phyloP scores from a whole-genome alignment of 2,888 invertebrate genomes.

The Ectobius pallidus region DNA sequence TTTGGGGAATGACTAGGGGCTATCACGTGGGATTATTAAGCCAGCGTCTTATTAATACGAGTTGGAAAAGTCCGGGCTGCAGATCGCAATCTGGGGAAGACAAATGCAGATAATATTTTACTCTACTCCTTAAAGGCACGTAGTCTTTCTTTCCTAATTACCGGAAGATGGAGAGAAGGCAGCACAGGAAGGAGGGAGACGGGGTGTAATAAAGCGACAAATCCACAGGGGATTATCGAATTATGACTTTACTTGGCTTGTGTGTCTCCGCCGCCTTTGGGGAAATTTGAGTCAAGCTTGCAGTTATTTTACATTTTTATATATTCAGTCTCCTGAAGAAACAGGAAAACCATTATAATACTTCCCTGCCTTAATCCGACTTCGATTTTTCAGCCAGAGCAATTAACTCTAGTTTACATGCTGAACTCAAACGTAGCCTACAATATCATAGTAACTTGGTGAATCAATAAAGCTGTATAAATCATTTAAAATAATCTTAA shows the following conservation, averaged over 20 bases:
- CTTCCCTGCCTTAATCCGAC: too few relatives aligned
- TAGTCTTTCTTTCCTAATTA: conserved; percentile 41
- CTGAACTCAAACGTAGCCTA: too few relatives aligned
- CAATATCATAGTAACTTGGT: too few relatives aligned
- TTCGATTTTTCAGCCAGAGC: too few relatives aligned
- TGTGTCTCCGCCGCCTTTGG: background rate
- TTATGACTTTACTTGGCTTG: conserved; percentile 26
- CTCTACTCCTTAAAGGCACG: conserved; percentile 37
- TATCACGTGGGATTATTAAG: conserved; percentile 38
- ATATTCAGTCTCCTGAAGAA: background rate
- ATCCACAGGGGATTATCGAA: conserved; percentile 36
- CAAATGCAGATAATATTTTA: conserved; percentile 42
- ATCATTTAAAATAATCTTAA: too few relatives aligned
- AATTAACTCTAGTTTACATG: too few relatives aligned
- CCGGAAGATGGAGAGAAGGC: conserved; percentile 35
- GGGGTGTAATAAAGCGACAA: conserved; percentile 37
- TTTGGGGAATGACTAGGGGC: conserved; percentile 34
- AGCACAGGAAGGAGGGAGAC: conserved; percentile 1
- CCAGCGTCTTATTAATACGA: conserved; percentile 40
- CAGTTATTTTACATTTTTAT: conserved; percentile 15
- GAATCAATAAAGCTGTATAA: too few relatives aligned
- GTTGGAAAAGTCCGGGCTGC: conserved; percentile 38
- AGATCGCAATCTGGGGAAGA: conserved; percentile 40
- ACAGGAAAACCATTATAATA: background rate
- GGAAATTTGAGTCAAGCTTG: conserved; percentile 11